Percentiles rank a stretch among this genome's conserved stretches.
Evolutionary conservation across 2,888 invertebrate species (phyloP).

Genomic region (Nemurella pictetii): DNA sequence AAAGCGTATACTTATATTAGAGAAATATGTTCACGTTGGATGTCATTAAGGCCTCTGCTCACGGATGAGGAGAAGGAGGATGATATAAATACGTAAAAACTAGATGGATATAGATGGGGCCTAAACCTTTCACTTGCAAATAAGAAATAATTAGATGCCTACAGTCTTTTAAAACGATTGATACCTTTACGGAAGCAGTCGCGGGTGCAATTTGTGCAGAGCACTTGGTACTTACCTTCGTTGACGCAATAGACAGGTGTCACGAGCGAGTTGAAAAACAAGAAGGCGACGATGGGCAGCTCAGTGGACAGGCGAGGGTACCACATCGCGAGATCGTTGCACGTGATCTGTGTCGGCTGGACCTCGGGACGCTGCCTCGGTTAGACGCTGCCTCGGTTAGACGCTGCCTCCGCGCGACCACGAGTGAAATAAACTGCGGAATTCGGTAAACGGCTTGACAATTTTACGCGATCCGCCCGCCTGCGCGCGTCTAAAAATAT

Average conservation of each 20-base stretch:
- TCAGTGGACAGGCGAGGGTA: too few species aligned
- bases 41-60: not conserved
- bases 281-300: not conserved
- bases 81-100: not conserved
- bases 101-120: not conserved
- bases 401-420: not conserved
- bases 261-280: not conserved
- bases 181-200: conserved; percentile 3
- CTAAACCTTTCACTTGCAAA: conserved; percentile 3
- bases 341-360: not conserved
- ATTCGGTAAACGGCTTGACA: not conserved
- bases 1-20: not conserved
- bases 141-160: not conserved
- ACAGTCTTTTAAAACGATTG: not conserved
- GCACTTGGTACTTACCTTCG: not conserved
- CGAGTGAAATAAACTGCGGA: not conserved
- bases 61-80: not conserved
- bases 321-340: too few species aligned
- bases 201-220: not conserved
- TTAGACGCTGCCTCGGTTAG: not conserved
- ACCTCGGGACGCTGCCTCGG: not conserved
- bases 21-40: not conserved
- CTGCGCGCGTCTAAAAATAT: not conserved
- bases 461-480: not conserved
- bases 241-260: not conserved